Percentiles rank a stretch among this genome's conserved stretches.
These are phyloP conservation scores for Eulemur albifrons DNA, from an alignment of 2,797 vertebrate species.

Conservation along the genomic window DNA sequence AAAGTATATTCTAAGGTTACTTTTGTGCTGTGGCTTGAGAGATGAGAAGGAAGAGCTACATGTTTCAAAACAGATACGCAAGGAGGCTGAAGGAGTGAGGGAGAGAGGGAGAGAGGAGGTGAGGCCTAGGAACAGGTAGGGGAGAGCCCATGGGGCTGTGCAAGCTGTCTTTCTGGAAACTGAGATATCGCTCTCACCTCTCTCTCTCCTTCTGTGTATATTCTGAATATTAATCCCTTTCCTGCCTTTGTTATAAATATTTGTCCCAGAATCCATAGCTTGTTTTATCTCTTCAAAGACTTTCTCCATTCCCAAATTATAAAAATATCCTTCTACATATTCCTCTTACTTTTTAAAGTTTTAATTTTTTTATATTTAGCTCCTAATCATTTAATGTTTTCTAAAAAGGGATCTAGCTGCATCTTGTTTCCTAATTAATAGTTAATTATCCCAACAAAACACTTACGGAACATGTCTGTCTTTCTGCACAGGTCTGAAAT, in stretches of 20 bases:
- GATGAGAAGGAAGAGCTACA: neutral
- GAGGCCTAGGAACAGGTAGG: neutral
- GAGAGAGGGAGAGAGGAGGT: neutral
- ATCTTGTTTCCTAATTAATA: neutral
- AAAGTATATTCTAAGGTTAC: neutral
- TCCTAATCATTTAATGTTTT: neutral
- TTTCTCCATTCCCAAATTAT: neutral
- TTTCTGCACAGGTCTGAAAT: neutral
- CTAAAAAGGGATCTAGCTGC: neutral
- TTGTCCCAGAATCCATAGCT: neutral
- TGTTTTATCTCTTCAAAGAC: neutral
- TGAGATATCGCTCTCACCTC: neutral
- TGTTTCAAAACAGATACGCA: neutral
- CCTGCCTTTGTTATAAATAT: neutral
- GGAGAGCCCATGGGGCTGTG: neutral
- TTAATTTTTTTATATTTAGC: neutral
- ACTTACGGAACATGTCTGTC: neutral
- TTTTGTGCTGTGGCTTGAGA: neutral
- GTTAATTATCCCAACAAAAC: constrained; percentile 10
- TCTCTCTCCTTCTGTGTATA: neutral
- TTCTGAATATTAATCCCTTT: neutral
- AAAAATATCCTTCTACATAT: neutral
- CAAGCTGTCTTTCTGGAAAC: neutral
- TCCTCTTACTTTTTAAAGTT: neutral
- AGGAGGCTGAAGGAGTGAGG: neutral